Base-by-base conservation (phyloP, 2,113 vertebrate genomes). In the Cromileptes altivelis region DNA sequence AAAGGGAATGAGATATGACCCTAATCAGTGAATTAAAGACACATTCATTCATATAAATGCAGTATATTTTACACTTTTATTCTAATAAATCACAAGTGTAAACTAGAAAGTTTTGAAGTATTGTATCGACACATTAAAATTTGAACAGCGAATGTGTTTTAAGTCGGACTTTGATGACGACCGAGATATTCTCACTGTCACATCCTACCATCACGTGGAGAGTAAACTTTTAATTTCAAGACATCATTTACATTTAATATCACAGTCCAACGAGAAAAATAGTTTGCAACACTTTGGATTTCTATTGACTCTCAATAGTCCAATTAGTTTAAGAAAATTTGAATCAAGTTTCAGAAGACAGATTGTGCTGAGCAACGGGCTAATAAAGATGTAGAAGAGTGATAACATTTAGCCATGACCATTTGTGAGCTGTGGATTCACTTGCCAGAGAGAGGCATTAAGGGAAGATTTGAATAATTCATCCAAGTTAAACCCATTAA, bases 401-500 rank as follows among this genome's bases (percentile, higher is more conserved):
- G 74, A 87, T 85, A 83, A 74, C 80, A 61, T 86, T 80, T 87
- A 80, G 74, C 78, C 23, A 69, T 67, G 64, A 82, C 85, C 82
- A 86, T 91, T 85, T 87, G 63, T 69, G 61, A 53, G 56, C 74
- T 82, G 71, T 71, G 76, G 76, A 87, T 83, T 60, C 55, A 73
- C 75, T 85, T 81, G 82, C 75, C 77, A 87, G 79, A 81, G 70
- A 91, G 80, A 85, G 33, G 88, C 84, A 88, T 82, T 76, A 78
- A 84, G 72, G 84, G 83, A 85, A 88, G 75, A 78, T 85, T 82
- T 93, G 72, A 94, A 95, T 94, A 87, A 94, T 95, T 94, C 47
- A 95, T 93, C 73, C 58, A 37, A 80, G 92, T 92, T 89, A 89
- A 92, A 89, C 90, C 93, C 89, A 93, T 94, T 94, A 94, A 75